Conservation (phyloP, 2,797 vertebrate species). For the Percopsis omiscomaycus region DNA sequence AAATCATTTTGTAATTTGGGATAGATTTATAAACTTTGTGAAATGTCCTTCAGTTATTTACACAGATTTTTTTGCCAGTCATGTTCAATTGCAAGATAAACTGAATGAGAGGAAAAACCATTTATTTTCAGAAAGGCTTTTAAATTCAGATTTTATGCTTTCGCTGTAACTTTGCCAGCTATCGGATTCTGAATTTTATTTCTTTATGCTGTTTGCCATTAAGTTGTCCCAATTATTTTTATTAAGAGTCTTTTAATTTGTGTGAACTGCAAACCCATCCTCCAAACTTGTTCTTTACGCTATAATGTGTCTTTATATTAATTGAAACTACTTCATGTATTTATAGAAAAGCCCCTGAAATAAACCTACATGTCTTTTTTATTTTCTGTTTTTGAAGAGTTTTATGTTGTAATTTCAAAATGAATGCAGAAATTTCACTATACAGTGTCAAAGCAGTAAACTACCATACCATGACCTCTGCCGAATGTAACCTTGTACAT, state of each 20-base stretch:
- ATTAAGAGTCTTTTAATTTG: background rate
- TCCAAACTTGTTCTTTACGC: no score
- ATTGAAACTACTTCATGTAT: no score
- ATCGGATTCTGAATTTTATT: background rate
- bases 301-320: no score
- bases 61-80: background rate
- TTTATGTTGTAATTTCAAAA: background rate
- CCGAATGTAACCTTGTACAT: no score
- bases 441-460: no score
- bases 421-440: no score
- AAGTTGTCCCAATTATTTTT: constrained; percentile 25
- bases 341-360: constrained; percentile 28
- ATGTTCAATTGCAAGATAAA: background rate
- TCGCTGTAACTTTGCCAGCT: constrained; percentile 1
- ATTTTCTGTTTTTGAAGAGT: background rate
- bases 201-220: constrained; percentile 19
- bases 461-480: no score
- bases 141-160: background rate
- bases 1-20: background rate
- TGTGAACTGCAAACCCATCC: background rate
- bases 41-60: background rate
- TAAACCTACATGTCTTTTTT: constrained; percentile 50
- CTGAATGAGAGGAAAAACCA: background rate
- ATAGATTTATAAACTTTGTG: constrained; percentile 1
- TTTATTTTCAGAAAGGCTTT: background rate